Conservation (phyloP, 2,888 invertebrate species). For the Plagodis pulveraria region DNA sequence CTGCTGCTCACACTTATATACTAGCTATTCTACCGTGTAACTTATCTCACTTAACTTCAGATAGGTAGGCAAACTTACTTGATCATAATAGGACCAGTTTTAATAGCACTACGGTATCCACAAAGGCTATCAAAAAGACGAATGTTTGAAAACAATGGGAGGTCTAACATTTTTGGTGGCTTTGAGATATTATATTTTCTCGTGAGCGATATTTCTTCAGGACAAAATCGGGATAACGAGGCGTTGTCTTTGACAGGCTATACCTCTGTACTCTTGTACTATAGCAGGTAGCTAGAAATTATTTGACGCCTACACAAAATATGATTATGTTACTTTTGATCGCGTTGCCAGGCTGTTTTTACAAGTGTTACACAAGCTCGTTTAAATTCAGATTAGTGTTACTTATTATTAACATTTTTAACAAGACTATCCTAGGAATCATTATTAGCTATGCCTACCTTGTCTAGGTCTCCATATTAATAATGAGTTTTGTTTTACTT, state of each 20-base stretch:
- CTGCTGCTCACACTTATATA: constrained; percentile 15
- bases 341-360: constrained; percentile 5
- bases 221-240: constrained; percentile 64
- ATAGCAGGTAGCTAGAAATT: constrained; percentile 57
- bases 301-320: constrained; percentile 38
- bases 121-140: neutral
- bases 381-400: too few relatives aligned
- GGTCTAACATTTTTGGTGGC: constrained; percentile 51
- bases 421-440: neutral
- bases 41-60: constrained; percentile 41
- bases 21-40: constrained; percentile 29
- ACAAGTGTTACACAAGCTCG: neutral
- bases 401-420: too few relatives aligned
- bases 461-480: too few relatives aligned
- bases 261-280: too few relatives aligned
- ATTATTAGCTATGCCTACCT: neutral
- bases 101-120: constrained; percentile 31
- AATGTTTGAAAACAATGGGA: constrained; percentile 1
- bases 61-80: constrained; percentile 56
- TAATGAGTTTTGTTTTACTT: too few relatives aligned
- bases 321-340: constrained; percentile 18
- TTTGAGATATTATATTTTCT: constrained; percentile 63
- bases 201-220: constrained; percentile 68
- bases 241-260: constrained; percentile 70
- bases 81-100: constrained; percentile 58